Evolutionary conservation across 1,140 invertebrate genomes (phyloP).

Genomic region (Nixonia krombeini): DNA sequence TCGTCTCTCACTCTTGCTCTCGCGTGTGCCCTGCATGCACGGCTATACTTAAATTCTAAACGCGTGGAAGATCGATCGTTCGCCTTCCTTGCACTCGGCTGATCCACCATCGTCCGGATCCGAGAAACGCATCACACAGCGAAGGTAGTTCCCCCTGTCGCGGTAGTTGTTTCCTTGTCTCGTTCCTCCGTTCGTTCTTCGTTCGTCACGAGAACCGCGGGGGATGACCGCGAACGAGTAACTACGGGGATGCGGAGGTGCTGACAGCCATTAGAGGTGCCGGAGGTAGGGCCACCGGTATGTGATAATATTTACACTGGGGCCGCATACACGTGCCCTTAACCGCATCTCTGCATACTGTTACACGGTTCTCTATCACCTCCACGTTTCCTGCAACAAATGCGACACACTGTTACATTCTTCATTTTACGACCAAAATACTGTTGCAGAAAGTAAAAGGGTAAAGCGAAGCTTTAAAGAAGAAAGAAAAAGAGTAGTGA

Average conservation of each 20-base stretch:
- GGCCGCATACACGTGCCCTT: constrained; percentile 90
- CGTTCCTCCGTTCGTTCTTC: constrained; percentile 25
- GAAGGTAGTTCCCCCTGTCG: constrained; percentile 16
- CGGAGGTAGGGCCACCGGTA: constrained; percentile 86
- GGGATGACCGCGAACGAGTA: constrained; percentile 48
- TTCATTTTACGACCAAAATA: too few species aligned
- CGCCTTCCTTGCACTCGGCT: too few species aligned
- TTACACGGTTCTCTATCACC: constrained; percentile 93
- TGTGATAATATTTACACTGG: constrained; percentile 95
- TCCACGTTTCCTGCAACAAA: constrained; percentile 87
- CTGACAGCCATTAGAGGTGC: constrained; percentile 76
- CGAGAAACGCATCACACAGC: constrained; percentile 7
- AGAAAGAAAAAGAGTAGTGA: too few species aligned
- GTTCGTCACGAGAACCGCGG: constrained; percentile 37
- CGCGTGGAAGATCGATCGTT: too few species aligned
- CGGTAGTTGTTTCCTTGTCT: too few species aligned
- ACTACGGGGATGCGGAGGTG: constrained; percentile 68
- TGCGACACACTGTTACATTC: constrained; percentile 42
- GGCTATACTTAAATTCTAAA: too few species aligned
- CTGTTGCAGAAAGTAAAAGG: constrained; percentile 26
- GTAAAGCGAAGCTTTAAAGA: too few species aligned
- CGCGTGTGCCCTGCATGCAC: not conserved
- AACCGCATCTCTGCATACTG: constrained; percentile 93
- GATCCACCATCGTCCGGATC: too few species aligned
- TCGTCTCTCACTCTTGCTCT: constrained; percentile 8